Evolutionary conservation across 2,797 vertebrate genomes (phyloP).

Genomic region (Sebastes oblongus): DNA sequence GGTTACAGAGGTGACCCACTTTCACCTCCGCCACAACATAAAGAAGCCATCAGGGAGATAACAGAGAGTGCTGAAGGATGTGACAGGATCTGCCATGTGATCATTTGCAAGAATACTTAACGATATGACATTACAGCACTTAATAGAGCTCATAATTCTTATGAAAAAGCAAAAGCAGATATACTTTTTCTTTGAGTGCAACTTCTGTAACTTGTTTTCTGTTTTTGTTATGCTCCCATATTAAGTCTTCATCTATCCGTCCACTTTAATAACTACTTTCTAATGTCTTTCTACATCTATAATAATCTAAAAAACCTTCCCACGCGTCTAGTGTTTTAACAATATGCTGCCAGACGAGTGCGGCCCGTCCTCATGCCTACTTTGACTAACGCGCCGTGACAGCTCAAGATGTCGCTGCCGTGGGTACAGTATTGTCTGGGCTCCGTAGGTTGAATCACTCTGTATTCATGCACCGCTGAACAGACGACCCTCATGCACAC

Average conservation of each 20-base stretch:
- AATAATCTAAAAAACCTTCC: neutral
- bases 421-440: constrained; percentile 66
- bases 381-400: constrained; percentile 75
- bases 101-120: neutral
- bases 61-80: constrained; percentile 14
- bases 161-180: neutral
- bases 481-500: constrained; percentile 32
- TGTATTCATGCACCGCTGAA: constrained; percentile 54
- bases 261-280: neutral
- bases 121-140: neutral
- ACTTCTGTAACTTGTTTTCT: neutral
- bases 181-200: neutral
- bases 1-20: constrained; percentile 76
- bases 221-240: neutral
- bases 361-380: constrained; percentile 42
- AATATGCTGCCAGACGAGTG: constrained; percentile 42
- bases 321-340: constrained; percentile 14
- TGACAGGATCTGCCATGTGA: neutral
- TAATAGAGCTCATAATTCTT: neutral
- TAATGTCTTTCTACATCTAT: neutral
- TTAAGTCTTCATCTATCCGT: neutral
- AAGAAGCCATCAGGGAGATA: constrained; percentile 61
- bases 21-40: constrained; percentile 66
- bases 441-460: constrained; percentile 49
- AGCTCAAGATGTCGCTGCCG: constrained; percentile 70